Evolutionary conservation across 2,888 invertebrate genomes (phyloP).

Genomic region (Idaea straminata): DNA sequence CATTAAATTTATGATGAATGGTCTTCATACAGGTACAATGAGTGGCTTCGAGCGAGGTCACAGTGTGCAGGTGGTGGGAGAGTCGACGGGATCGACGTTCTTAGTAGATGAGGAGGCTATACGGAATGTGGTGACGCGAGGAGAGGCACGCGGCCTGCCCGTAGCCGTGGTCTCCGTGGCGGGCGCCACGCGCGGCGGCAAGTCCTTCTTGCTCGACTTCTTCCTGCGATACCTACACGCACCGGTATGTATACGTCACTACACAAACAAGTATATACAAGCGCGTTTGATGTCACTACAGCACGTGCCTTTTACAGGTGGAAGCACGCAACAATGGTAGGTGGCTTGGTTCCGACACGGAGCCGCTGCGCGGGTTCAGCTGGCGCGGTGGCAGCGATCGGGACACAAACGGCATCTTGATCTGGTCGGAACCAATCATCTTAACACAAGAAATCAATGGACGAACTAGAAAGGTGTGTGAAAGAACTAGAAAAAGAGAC

Average conservation of each 20-base stretch:
- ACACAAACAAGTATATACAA: neutral
- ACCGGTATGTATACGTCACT: constrained; percentile 27
- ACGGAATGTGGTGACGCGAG: constrained; percentile 26
- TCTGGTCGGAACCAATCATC: constrained; percentile 92
- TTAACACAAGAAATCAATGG: constrained; percentile 61
- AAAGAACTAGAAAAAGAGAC: neutral
- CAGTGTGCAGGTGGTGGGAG: neutral
- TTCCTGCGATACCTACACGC: constrained; percentile 44
- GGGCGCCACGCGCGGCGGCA: constrained; percentile 47
- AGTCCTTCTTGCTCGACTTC: constrained; percentile 49
- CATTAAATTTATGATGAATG: no score
- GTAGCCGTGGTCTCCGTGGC: constrained; percentile 46
- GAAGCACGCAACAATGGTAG: constrained; percentile 54
- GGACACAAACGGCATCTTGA: constrained; percentile 94
- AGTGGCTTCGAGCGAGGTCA: neutral
- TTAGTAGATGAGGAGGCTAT: constrained; percentile 32
- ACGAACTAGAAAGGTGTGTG: constrained; percentile 8
- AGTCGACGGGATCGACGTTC: constrained; percentile 23
- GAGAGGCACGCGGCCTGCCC: constrained; percentile 34
- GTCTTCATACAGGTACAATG: neutral
- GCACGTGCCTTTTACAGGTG: constrained; percentile 13
- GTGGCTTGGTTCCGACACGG: constrained; percentile 89
- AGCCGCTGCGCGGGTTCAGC: constrained; percentile 90
- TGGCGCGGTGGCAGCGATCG: constrained; percentile 95
- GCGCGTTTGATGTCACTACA: neutral